A percentile compares a stretch with the other conserved stretches of the same genome.
Evolutionary conservation across 2,888 invertebrate species (phyloP).

Genomic region (Drosophila anomelani): DNA sequence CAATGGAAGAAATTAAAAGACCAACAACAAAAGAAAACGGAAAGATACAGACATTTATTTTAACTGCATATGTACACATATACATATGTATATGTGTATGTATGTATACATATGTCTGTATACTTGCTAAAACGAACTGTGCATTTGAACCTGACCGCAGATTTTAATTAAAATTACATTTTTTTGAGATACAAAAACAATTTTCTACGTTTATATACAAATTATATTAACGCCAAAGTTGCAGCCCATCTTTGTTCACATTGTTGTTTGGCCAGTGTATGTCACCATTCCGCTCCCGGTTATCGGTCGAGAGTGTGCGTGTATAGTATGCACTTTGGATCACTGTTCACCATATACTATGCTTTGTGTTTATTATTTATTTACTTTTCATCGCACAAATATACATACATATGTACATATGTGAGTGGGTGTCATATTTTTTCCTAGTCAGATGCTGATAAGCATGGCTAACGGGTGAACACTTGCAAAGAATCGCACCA

Average conservation of each 20-base stretch:
- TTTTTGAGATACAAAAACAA: too few relatives aligned
- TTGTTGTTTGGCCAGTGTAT: neutral
- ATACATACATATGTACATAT: neutral
- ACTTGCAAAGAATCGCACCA: conserved; percentile 23
- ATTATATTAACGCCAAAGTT: neutral
- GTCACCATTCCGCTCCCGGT: neutral
- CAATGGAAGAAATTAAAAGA: conserved; percentile 1
- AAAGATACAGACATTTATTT: conserved; percentile 1
- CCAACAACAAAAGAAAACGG: neutral
- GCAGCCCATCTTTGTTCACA: neutral
- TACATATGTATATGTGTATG: neutral
- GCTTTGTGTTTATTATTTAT: conserved; percentile 35
- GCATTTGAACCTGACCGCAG: neutral
- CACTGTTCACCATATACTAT: conserved; percentile 17
- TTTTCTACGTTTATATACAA: too few relatives aligned
- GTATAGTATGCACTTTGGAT: conserved; percentile 42
- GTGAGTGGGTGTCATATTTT: conserved; percentile 13
- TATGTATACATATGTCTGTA: neutral
- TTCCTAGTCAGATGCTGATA: conserved; percentile 32
- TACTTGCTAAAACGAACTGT: neutral
- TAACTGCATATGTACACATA: neutral
- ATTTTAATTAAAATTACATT: neutral
- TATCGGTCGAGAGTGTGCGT: neutral
- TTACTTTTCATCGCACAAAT: conserved; percentile 5
- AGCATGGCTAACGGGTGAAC: conserved; percentile 26